Evolutionary conservation across 2,888 invertebrate species (phyloP), one percentile per base, ranked within the genome.

Genomic region (Zhuqinia jingwanae): DNA sequence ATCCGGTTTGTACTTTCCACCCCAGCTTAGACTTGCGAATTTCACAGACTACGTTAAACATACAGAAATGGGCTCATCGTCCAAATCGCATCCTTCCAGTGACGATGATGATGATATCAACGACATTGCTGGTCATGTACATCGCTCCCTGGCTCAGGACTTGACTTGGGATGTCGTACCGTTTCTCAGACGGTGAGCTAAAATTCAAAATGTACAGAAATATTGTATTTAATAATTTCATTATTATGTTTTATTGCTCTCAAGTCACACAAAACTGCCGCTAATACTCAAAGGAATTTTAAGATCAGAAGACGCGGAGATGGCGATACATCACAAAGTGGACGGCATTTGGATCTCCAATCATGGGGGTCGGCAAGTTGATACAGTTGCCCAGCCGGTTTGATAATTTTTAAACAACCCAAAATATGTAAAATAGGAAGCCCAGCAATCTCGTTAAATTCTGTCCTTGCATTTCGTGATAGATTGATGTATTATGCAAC

Each of bases 311-410:
- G 98, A 98, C 93, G 98, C 98, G 0, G 91, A 95, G 17, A 93
- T 95, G 91, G 97, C 96, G 0, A 93, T 93, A 2, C 93, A 96
- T 90, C 93, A 94, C 77, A 97, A 97, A 3, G 96, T 95, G 68
- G 93, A 95, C 1, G 98, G 95, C 0, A 95, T 98, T 84, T 93
- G 97, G 87, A 98, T 98, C 3, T 98, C 98, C 0, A 98, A 98
- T 92, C 98, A 98, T 92, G 98, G 98, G 0, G 98, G 96, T 0
- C 94, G 98, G 88, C 98, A 98, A 93, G 93, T 97, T 53, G 97
- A 97, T 92, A 94, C 95, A 17, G 95, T 96, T 10, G 96, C 97
- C 13, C 95, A 97, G 10, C 94, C 97, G 85, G 96, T 96, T 65
- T 45, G 5, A 22, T 22, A 27, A 50, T 11, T 17, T 58, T n/a